Base-by-base conservation (phyloP, 2,888 invertebrate genomes). In the Dasypogon diadema region DNA sequence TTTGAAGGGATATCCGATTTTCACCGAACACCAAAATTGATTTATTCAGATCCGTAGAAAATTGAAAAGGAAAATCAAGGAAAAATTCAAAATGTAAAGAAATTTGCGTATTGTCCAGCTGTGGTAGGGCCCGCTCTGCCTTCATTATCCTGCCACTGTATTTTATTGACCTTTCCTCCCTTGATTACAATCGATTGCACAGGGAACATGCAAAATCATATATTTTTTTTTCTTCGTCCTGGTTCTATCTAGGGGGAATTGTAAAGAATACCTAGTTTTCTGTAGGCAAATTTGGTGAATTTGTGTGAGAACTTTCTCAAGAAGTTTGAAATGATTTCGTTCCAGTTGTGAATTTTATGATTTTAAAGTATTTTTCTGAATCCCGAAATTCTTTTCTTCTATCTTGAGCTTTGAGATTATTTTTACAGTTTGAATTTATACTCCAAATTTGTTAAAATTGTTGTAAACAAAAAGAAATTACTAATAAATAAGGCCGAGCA, bases 301-400 rank as follows among this genome's bases (percentile, higher is more conserved):
- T 12, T 55, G 63, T 76, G 76, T 76, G 76, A 68, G 76, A 76
- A 76, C 63, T 51, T 73, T 76, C 37, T 34, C 30, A 8, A 18
- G 65, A 72, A 16, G 14, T 34, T 14, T 30, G 58, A 58, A 58
- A 30, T 30, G n/a, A n/a, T n/a, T n/a, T n/a, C n/a, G n/a, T n/a
- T n/a, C n/a, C n/a, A n/a, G n/a, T n/a, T n/a, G n/a, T n/a, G n/a
- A n/a, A n/a, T n/a, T n/a, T n/a, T n/a, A n/a, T n/a, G n/a, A n/a
- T n/a, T n/a, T n/a, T n/a, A n/a, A n/a, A n/a, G n/a, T n/a, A n/a
- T n/a, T n/a, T n/a, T n/a, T n/a, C n/a, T n/a, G n/a, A n/a, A n/a
- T n/a, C n/a, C n/a, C n/a, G n/a, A n/a, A n/a, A n/a, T n/a, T n/a
- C n/a, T n/a, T n/a, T n/a, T n/a, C n/a, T n/a, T n/a, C n/a, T n/a